Base-by-base conservation (phyloP, 2,113 vertebrate genomes). In the Takifugu flavidus region DNA sequence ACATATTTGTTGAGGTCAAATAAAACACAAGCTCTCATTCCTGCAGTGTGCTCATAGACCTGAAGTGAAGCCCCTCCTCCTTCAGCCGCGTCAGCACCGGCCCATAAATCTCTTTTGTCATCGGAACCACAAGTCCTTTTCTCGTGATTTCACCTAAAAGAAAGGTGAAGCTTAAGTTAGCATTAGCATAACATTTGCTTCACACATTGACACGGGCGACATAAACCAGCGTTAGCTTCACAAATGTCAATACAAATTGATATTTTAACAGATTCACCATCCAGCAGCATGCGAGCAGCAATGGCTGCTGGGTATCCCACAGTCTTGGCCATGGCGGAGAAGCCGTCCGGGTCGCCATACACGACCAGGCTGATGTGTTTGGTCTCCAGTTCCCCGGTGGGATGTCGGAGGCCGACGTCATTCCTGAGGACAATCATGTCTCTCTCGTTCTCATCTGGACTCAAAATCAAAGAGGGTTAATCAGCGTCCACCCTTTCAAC, bases 251-350 rank as follows among this genome's bases (percentile, higher is more conserved):
- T 20, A 20, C 20, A 20, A 20, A 20, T 20, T 20, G 20, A 20
- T 20, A 20, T 20, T 6, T 10, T 39, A 11, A 39, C 29, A 31
- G 44, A 93, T 93, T 92, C 79, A 99, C 97, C 96, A 15, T 95
- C 89, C 0, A 99, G 92, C 57, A 99, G 62, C 97, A 99, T 98
- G 69, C 91, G 94, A 39, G 97, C 92, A 57, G 91, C 93, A 71
- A 99, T 96, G 62, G 96, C 96, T 0, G 92, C 82, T 0, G 97
- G 95, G 64, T 95, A 95, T 6, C 97, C 97, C 11, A 99, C 96
- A 44, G 95, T 95, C 88, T 96, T 98, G 68, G 96, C 95, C 97
- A 99, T 99, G 13, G 96, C 96, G 5, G 96, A 97, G 82, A 93
- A 96, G 42, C 96, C 95, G 15, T 68, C 90, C 61, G 89, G 74